phyloP scores from a whole-genome alignment of 2,113 vertebrate species.

The Erpornis zantholeuca region DNA sequence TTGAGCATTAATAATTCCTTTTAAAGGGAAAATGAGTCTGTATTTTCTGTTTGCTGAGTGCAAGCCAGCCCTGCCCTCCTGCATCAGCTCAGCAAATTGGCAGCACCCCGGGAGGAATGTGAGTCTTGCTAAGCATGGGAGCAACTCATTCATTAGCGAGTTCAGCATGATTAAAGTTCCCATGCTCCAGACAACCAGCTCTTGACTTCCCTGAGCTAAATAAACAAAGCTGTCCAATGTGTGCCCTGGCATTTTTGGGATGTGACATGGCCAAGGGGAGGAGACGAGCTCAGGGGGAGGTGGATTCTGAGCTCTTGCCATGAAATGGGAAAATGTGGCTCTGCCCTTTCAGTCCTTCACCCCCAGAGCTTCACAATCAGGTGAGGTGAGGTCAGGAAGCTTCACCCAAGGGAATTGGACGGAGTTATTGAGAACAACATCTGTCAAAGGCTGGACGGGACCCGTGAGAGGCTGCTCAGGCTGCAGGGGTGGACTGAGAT shows the following conservation, averaged over 20 bases:
- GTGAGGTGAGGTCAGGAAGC: neutral
- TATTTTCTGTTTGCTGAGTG: neutral
- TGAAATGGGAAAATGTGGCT: neutral
- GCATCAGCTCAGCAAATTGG: neutral
- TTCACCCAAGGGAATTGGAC: neutral
- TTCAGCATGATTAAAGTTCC: constrained; percentile 16
- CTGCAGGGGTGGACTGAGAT: neutral
- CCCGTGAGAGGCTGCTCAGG: neutral
- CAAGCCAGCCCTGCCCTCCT: neutral
- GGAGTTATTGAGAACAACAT: neutral
- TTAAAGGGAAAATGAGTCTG: neutral
- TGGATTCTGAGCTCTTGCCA: neutral
- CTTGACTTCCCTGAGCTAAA: neutral
- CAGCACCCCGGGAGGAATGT: neutral
- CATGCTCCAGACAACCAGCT: neutral
- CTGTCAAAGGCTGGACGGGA: neutral
- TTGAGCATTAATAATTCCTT: neutral
- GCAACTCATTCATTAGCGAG: neutral
- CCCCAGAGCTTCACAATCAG: neutral
- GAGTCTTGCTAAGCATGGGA: constrained; percentile 23
- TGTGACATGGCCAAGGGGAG: neutral
- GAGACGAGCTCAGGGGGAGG: neutral
- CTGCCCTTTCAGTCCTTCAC: neutral
- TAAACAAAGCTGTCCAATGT: neutral
- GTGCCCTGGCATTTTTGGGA: neutral